Evolutionary conservation across 2,113 vertebrate species (phyloP), one percentile per base, ranked within the genome.

Genomic region (Eleginops maclovinus): DNA sequence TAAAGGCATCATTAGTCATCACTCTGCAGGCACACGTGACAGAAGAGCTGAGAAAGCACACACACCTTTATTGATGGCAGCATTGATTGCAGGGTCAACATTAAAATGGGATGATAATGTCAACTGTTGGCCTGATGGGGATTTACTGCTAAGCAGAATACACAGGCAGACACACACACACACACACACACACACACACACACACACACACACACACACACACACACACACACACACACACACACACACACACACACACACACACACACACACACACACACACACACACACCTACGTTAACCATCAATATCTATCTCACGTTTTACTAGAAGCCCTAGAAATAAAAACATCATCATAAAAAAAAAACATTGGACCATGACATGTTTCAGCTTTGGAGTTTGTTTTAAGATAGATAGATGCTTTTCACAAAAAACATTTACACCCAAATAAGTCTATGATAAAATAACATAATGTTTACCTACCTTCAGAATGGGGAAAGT

Each of bases 101-200:
- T 87, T 81, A 64, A 76, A 90, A 91, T 72, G 58, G 77, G 81
- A 72, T 58, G 65, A 90, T 90, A 88, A 84, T 79, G 75, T 63
- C 72, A 84, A 75, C 72, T 74, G 59, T 59, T 70, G 75, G 49
- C 53, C 87, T 84, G 74, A 79, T 75, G 58, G 74, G 55, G 78
- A 89, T 89, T 87, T 79, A 77, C 41, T 70, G 82, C 67, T 55
- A 21, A 51, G 65, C 31, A 65, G 58, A 72, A 51, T 26, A 72
- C 40, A 62, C 16, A 41, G 43, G 11, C 50, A 19, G 21, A 47
- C 44, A 46, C 22, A 24, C 21, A 58, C 10, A 55, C 58, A 21
- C 24, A 53, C 63, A 63, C 11, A 53, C 55, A n/a, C 21, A 51
- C 62, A n/a, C 21, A 51, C 62, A 72, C 40, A 62, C 16, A 41